Percentiles rank a stretch among this genome's conserved stretches.
Conservation (phyloP, 35 echinoderm and acorn worm species). For the Heliocidaris erythrogramma region DNA sequence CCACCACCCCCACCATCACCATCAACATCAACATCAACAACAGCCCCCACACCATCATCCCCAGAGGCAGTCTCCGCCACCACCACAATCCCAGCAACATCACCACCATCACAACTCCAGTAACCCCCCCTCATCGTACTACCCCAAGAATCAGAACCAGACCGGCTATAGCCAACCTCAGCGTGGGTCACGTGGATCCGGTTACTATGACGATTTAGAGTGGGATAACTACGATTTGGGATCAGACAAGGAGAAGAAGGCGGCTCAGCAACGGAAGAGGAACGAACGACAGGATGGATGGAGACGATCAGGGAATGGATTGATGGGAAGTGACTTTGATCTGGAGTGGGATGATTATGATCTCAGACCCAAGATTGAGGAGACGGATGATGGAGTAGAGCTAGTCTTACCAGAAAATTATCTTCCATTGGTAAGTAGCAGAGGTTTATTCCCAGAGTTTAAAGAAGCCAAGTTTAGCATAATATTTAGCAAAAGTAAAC, state of each 20-base stretch:
- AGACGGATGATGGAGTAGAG: slow-evolving; percentile 67
- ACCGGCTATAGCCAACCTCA: not conserved
- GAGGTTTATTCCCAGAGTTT: not conserved
- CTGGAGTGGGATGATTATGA: slow-evolving; percentile 99
- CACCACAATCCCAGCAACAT: slow-evolving; percentile 42
- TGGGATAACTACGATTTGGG: slow-evolving; percentile 99
- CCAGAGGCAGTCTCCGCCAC: slow-evolving; percentile 37
- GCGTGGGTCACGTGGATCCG: not conserved
- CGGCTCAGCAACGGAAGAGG: slow-evolving; percentile 35
- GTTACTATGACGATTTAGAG: slow-evolving; percentile 69
- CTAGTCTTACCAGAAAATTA: slow-evolving; percentile 75
- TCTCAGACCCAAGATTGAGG: slow-evolving; percentile 82
- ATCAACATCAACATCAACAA: slow-evolving; percentile 45
- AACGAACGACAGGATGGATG: slow-evolving; percentile 51
- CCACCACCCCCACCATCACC: not conserved
- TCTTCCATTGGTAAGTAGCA: slow-evolving; percentile 74
- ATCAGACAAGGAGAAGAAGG: slow-evolving; percentile 53
- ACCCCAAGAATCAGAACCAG: not conserved
- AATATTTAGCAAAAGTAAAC: too few relatives aligned
- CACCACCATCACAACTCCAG: slow-evolving; percentile 52
- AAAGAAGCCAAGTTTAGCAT: not conserved
- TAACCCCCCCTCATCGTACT: not conserved
- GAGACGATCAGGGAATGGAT: slow-evolving; percentile 58
- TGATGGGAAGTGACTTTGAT: slow-evolving; percentile 75
- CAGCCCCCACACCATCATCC: slow-evolving; percentile 26